A percentile compares a stretch with the other conserved stretches of the same genome.
phyloP scores from a whole-genome alignment of 2,113 vertebrate species.

The Mesocricetus auratus region DNA sequence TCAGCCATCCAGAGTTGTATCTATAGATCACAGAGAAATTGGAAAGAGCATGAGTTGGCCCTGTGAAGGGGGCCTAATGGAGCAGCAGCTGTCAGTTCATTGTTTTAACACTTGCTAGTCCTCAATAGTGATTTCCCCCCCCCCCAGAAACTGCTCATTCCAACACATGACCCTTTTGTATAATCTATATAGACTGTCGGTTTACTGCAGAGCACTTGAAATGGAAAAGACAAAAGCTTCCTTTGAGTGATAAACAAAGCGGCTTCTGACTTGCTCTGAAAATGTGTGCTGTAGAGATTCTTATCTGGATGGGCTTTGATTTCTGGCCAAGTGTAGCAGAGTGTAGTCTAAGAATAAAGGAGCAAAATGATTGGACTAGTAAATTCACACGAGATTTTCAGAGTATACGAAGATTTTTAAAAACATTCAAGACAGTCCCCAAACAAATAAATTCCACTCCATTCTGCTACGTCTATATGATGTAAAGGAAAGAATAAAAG shows the following conservation, averaged over 20 bases:
- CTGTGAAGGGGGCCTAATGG: fast-evolving
- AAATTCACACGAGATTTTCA: slow-evolving; percentile 71
- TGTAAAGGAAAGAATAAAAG: slow-evolving; percentile 37
- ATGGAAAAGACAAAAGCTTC: slow-evolving; percentile 69
- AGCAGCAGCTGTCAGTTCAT: slow-evolving; percentile 58
- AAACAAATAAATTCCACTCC: slow-evolving; percentile 61
- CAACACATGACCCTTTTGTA: slow-evolving; percentile 58
- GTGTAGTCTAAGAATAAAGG: slow-evolving; percentile 59
- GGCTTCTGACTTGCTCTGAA: slow-evolving; percentile 55
- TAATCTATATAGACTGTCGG: slow-evolving; percentile 21
- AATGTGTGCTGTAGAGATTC: slow-evolving; percentile 46
- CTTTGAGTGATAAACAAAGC: slow-evolving; percentile 59
- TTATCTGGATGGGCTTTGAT: slow-evolving; percentile 74
- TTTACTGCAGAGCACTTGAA: slow-evolving; percentile 66
- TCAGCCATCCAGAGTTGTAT: slow-evolving; percentile 34
- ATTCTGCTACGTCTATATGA: not conserved
- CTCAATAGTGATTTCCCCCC: not conserved
- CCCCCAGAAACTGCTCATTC: slow-evolving; percentile 33
- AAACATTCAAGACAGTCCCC: slow-evolving; percentile 57
- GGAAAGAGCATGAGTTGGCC: slow-evolving; percentile 45
- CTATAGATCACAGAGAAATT: slow-evolving; percentile 46
- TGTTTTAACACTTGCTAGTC: slow-evolving; percentile 20
- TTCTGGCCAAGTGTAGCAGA: slow-evolving; percentile 52
- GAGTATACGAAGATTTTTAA: slow-evolving; percentile 59
- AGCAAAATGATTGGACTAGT: slow-evolving; percentile 56